Evolutionary conservation across 2,113 vertebrate species (phyloP), one percentile per base, ranked within the genome.

Genomic region (Sander vitreus): DNA sequence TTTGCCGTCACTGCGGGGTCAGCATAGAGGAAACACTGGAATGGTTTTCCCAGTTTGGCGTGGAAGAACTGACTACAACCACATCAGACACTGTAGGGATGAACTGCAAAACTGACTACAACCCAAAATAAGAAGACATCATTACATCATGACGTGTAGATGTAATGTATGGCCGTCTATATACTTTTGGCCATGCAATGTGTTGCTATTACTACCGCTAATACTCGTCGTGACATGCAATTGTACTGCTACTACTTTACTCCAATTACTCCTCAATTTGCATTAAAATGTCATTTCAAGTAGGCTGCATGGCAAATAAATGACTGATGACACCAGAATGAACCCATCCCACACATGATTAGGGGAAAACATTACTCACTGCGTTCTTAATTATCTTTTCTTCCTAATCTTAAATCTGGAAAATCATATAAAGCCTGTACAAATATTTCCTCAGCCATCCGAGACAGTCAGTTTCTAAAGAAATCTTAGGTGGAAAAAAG

Each of bases 321-420:
- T 30, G 68, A 69, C 62, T 33, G 86, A 23, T 51, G 74, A 81
- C 51, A 74, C 57, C 57, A n/a, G 47, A 25, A 13, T 57, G 78
- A 81, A 81, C 81, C 59, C 60, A 6, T 75, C 60, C 48, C 45
- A 65, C 64, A 78, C 53, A 33, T 1, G 16, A 67, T 45, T 33
- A 43, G 27, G 7, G 10, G 51, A 65, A 45, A 33, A 21, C 65
- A 82, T 85, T 85, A 82, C 65, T 85, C 86, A 79, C 65, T 4
- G 30, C 30, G 0, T 50, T 78, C 74, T 60, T 64, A 48, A 9
- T 19, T 0, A 51, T 57, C 23, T 19, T n/a, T 23, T 6, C 33
- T 78, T 67, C 23, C 62, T 54, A 59, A 71, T 79, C 65, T 51
- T 25, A 82, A 63, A 81, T 33, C 23, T 33, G 54, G 58, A 71